Base-by-base conservation (phyloP, 1,140 invertebrate genomes). In the Euwallacea similis region DNA sequence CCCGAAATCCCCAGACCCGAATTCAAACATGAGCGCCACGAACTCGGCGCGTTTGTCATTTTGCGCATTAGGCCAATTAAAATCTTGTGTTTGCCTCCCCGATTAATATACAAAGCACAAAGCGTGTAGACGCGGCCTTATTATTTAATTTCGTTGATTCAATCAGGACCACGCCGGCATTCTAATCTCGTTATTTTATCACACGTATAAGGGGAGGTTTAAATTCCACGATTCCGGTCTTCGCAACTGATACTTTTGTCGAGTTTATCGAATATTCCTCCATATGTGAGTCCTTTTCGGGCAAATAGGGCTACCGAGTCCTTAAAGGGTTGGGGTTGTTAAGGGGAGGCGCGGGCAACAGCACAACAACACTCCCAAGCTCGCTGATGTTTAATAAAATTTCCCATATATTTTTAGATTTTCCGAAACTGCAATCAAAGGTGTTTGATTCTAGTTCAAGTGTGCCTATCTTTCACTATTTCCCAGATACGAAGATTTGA, bases 91-190 rank as follows among this genome's bases (percentile, higher is more conserved):
- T 66, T 66, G 64, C 53, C 55, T 41, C 66, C 53, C 41, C 66
- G 58, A 68, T 68, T 68, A 68, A 54, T 60, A 68, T 68, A 68
- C 66, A 68, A 60, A 60, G 59, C 66, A 60, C 66, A 68, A 47
- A 42, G 54, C 65, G 13, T 59, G 65, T 67, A 43, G 65, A 67
- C 58, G 66, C 15, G 55, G 66, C 56, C 66, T 68, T 68, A 68
- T 68, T 68, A 68, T 68, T 68, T 68, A 68, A 68, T 68, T 68
- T 68, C 42, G 15, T 43, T 50, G 44, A 68, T 68, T 68, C 66
- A 54, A 68, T 68, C 21, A 60, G 42, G 60, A 60, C 46, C 56
- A 7, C 56, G 47, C 43, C 63, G 43, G 63, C 53, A 15, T 68
- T 68, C 42, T 68, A 68, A 68, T 68, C 66, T 53, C 7, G 66